Evolutionary conservation across 2,888 invertebrate genomes (phyloP).

Genomic region (Gryllus longicercus): DNA sequence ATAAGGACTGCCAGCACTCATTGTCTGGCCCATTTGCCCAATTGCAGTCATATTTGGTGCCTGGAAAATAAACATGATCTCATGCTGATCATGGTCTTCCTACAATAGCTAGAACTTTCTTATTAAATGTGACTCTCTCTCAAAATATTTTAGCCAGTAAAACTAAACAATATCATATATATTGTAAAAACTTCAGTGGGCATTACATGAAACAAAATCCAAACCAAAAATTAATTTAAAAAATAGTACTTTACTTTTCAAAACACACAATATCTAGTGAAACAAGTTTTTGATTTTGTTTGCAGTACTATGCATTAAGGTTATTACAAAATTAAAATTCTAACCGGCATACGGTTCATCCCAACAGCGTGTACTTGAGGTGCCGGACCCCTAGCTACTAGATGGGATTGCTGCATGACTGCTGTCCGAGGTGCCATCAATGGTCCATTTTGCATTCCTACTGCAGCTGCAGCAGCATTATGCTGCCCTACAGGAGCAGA

Average conservation of each 20-base stretch:
- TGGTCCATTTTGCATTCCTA: conserved; percentile 76
- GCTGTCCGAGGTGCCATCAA: conserved; percentile 57
- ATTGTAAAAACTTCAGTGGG: too few relatives aligned
- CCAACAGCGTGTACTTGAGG: conserved; percentile 49
- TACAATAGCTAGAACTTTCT: too few relatives aligned
- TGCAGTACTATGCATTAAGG: too few relatives aligned
- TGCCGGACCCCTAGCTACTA: conserved; percentile 46
- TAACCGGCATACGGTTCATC: conserved; percentile 51
- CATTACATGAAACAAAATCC: too few relatives aligned
- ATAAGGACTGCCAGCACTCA: conserved; percentile 47
- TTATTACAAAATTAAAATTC: neutral
- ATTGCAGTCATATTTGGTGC: conserved; percentile 51
- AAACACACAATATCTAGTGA: too few relatives aligned
- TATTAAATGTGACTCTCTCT: too few relatives aligned
- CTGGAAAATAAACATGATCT: conserved; percentile 48
- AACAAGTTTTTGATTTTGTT: too few relatives aligned
- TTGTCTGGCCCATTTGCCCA: conserved; percentile 44
- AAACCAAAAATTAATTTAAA: too few relatives aligned
- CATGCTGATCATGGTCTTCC: too few relatives aligned
- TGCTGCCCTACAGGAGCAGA: conserved; percentile 48
- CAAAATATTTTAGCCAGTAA: too few relatives aligned
- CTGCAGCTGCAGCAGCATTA: conserved; percentile 44
- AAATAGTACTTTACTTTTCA: too few relatives aligned
- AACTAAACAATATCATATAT: too few relatives aligned
- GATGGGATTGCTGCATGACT: conserved; percentile 43